Conservation (phyloP, 2,888 invertebrate species). For the Dasysyrphus tricinctus region DNA sequence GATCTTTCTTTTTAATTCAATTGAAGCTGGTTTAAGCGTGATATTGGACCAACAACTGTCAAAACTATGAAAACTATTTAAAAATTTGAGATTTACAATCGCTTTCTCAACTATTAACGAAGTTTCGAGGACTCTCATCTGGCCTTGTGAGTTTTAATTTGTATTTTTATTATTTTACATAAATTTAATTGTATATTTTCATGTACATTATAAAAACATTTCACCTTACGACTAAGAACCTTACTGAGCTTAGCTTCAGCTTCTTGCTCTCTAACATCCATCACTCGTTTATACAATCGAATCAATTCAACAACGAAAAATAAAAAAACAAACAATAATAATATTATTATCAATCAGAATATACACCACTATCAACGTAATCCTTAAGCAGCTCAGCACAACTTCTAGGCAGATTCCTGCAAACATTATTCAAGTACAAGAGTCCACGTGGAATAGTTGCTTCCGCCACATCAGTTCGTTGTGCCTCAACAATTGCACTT, state of each 20-base stretch:
- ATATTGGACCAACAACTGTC: too few relatives aligned
- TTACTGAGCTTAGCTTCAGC: neutral
- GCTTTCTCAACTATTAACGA: too few relatives aligned
- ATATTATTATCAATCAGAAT: slow-evolving; percentile 83
- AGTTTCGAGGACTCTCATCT: neutral
- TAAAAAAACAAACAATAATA: slow-evolving; percentile 2
- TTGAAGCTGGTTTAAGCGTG: too few relatives aligned
- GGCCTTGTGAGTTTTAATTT: neutral
- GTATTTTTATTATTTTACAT: slow-evolving; percentile 34
- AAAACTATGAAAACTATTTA: too few relatives aligned
- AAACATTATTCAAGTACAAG: slow-evolving; percentile 85
- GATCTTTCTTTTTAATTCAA: too few relatives aligned
- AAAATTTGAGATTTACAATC: too few relatives aligned
- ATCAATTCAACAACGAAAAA: slow-evolving; percentile 26
- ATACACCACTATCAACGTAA: slow-evolving; percentile 88
- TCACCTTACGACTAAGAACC: slow-evolving; percentile 8
- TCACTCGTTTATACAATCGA: slow-evolving; percentile 39
- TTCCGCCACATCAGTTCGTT: slow-evolving; percentile 86
- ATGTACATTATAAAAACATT: slow-evolving; percentile 29
- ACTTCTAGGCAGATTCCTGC: slow-evolving; percentile 85
- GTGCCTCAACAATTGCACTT: slow-evolving; percentile 87
- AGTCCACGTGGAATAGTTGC: slow-evolving; percentile 87
- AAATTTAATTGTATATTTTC: neutral
- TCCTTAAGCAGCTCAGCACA: slow-evolving; percentile 86
- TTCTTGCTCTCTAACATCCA: slow-evolving; percentile 3